Evolutionary conservation across 2,888 invertebrate species (phyloP), one percentile per base, ranked within the genome.

Genomic region (Ommatoiulus sabulosus): DNA sequence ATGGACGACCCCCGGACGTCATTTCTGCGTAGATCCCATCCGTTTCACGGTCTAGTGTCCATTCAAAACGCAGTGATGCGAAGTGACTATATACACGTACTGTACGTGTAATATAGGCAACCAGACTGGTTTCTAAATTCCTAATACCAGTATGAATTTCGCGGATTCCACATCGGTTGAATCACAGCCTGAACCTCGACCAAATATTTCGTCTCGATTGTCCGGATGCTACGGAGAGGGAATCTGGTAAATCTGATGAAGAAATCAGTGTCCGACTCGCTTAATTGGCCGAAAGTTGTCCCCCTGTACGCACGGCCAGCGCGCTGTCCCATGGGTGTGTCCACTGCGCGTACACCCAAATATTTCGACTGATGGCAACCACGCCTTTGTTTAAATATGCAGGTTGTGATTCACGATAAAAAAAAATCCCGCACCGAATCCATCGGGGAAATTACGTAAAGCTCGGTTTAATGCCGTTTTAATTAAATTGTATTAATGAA

Each of bases 211-310:
- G 35, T 35, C 35, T 52, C 12, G 0, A 12, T 52, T 52, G 12
- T 12, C 52, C 17, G 52, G 52, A 52, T 52, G 52, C 52, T 52
- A 17, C 52, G 3, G 12, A 48, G 52, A 12, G 52, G 52, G 15
- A 52, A 52, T 52, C 52, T 52, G 15, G 52, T 17, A 1, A 52
- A 52, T 52, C 52, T 52, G 52, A 12, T 52, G 12, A 12, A 35
- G 46, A 63, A 63, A 63, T 63, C 63, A 63, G 63, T 63, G 63
- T 63, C 20, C 0, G 63, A 17, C n/a, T 63, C n/a, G 20, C n/a
- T 63, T 63, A 63, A 63, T 63, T 63, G 63, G n/a, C n/a, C 63
- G 63, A 63, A 63, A 63, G 63, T 63, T 63, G 63, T n/a, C 63
- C 63, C 63, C 20, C 63, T n/a, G 63, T n/a, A 63, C 63, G 7